Evolutionary conservation across 2,797 vertebrate genomes (phyloP), one percentile per base, ranked within the genome.

Genomic region (Poeciliopsis turneri): DNA sequence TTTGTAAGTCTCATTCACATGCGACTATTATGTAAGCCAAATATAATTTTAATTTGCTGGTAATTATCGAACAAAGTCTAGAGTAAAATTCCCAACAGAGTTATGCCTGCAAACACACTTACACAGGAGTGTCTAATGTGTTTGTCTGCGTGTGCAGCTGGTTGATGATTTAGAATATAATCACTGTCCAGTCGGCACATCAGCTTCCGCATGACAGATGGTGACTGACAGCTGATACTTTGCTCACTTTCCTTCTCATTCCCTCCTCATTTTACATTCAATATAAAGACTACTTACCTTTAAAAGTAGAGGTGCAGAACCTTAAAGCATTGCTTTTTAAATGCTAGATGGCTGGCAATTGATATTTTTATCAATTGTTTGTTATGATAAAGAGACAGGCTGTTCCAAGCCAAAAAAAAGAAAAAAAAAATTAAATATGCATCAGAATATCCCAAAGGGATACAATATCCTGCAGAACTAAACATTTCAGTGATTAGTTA

Each of bases 221-320:
- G 74, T 82, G 82, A 87, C 43, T 83, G 83, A 87, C 84, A 86
- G 68, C 77, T 77, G n/a, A 10, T 20, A 6, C 43, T 47, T 30
- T 47, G 33, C 55, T 78, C 43, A 28, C 36, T 2, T 25, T 25
- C 12, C 74, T 45, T 64, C 20, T 61, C 33, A 11, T 8, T 39
- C 39, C 30, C 36, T 36, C 20, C 36, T 69, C 66, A n/a, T 69
- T 43, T 43, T 43, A n/a, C 11, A n/a, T 23, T 43, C 23, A 3
- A 8, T 15, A 43, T 69, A 23, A 43, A 43, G 39, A 15, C n/a
- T 0, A 69, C 39, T 69, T 15, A 69, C 39, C 23, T 43, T 69
- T n/a, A 43, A n/a, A 69, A 43, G 25, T 69, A 43, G 11, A 69
- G 39, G 7, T 43, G 23, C 23, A 68, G 20, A 39, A 41, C 23